Base-by-base conservation (phyloP, 2,113 vertebrate species). In the Pandion haliaetus region DNA sequence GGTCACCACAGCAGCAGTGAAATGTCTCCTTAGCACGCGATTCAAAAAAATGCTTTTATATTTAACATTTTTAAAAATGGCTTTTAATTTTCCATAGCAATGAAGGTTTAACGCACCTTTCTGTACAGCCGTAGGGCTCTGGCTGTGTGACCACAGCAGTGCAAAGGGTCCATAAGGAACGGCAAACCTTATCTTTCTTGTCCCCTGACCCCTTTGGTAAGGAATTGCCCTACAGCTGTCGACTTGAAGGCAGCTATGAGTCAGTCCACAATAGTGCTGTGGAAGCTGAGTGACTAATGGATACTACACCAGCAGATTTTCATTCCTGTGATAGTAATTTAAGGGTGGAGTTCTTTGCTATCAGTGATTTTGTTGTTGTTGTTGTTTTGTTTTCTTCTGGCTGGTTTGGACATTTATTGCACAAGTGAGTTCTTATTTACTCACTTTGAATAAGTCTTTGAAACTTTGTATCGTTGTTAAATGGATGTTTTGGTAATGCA, bases 181-280 rank as follows among this genome's bases (percentile, higher is more conserved):
- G 3, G n/a, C 70, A 49, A 21, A 50, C 2, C 15, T 9, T 1
- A 38, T 57, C 16, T 49, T 38, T 57, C 16, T 49, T 32, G 55
- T 28, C 16, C 59, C 72, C n/a, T 2, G 9, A 36, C 13, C 38
- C 29, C 36, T 29, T 20, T 5, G 10, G 19, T 2, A 10, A 49
- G 67, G 62, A 44, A 13, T 20, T 34, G 36, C 21, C 63, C 65
- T 17, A 1, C n/a, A 40, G 77, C 85, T 67, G 29, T 24, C 1
- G 8, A 7, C 18, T 36, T 18, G 57, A 26, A 40, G 74, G 18
- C 0, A 8, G 29, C 66, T 32, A 34, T 19, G 42, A 58, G 42
- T 55, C 36, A 54, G 25, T 40, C 71, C 2, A 0, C 34, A 21
- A 0, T 2, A n/a, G 13, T 52, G 18, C 62, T 0, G 0, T 16